Percentiles rank a stretch among this genome's conserved stretches.
Evolutionary conservation across 2,888 invertebrate genomes (phyloP).

Genomic region (Allacma fusca): DNA sequence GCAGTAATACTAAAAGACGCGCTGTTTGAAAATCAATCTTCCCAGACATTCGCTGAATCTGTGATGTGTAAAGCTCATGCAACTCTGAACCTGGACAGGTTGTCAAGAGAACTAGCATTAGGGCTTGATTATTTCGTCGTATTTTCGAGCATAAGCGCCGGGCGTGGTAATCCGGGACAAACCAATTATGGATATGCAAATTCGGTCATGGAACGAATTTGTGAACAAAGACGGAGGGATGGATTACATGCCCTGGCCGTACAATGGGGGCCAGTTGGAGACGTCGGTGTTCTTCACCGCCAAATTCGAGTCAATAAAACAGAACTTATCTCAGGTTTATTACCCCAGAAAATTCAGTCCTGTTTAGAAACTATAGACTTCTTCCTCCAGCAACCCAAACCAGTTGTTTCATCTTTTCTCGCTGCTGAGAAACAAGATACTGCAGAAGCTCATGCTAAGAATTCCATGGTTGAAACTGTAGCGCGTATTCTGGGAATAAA

Average conservation of each 20-base stretch:
- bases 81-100: slow-evolving; percentile 66
- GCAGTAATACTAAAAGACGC: no score
- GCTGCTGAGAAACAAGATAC: slow-evolving; percentile 79
- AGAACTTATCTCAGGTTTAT: background rate
- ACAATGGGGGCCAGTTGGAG: background rate
- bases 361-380: background rate
- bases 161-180: background rate
- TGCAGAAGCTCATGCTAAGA: slow-evolving; percentile 48
- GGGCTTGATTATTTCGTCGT: slow-evolving; percentile 67
- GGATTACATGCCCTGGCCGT: background rate
- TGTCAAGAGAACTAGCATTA: slow-evolving; percentile 64
- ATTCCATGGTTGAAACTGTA: slow-evolving; percentile 72
- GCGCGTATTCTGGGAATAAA: slow-evolving; percentile 77
- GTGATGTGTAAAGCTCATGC: slow-evolving; percentile 69
- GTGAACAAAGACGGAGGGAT: background rate
- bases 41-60: no score
- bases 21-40: no score
- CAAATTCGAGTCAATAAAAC: background rate
- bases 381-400: slow-evolving; percentile 65
- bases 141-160: slow-evolving; percentile 67
- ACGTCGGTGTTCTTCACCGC: background rate
- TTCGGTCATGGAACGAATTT: background rate
- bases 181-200: background rate
- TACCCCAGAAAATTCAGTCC: background rate
- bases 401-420: slow-evolving; percentile 83